Base-by-base conservation (phyloP, 2,888 invertebrate species). In the Anaspis maculata region DNA sequence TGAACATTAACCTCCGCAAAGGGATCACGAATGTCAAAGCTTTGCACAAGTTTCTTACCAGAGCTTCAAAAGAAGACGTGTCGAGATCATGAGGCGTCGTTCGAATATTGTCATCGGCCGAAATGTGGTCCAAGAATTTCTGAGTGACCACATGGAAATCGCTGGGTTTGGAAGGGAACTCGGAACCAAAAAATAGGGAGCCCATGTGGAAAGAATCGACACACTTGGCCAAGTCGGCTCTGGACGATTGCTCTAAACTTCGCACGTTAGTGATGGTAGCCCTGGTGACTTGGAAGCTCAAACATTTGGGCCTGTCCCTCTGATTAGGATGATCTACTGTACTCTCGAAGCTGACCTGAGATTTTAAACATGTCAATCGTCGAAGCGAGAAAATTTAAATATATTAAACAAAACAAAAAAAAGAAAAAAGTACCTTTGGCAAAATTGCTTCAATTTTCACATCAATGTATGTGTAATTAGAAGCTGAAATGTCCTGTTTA, bases 381-480 rank as follows among this genome's bases (percentile, higher is more conserved):
- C n/a, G n/a, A n/a, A n/a, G 32, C 9, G 25, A 11, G 7, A 5
- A 23, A 26, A 2, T 24, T 9, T 9, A 26, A 25, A 30, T 22
- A 13, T 11, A 10, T 16, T 16, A 13, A 40, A 24, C 15, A 21
- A 9, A 11, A 12, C 14, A 3, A 26, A 3, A 26, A 12, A 26
- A 3, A 7, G 9, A 3, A n/a, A n/a, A n/a, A n/a, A n/a, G n/a
- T 64, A 90, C 89, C 71, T 87, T 83, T 13, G 95, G 94, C 80
- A 95, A 85, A 51, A 97, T 85, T 26, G 91, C 83, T 70, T 96
- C 94, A 38, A 92, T 71, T 59, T 88, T 79, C 25, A 92, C 81
- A 61, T 92, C 92, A 58, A 89, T 77, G 54, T 87, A 87, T 43
- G 72, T 71, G 25, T 70, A 62, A 49, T 64, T 65, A 11, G 65